Base-by-base conservation (phyloP, 2,888 invertebrate species). In the Lasioglossum vierecki region DNA sequence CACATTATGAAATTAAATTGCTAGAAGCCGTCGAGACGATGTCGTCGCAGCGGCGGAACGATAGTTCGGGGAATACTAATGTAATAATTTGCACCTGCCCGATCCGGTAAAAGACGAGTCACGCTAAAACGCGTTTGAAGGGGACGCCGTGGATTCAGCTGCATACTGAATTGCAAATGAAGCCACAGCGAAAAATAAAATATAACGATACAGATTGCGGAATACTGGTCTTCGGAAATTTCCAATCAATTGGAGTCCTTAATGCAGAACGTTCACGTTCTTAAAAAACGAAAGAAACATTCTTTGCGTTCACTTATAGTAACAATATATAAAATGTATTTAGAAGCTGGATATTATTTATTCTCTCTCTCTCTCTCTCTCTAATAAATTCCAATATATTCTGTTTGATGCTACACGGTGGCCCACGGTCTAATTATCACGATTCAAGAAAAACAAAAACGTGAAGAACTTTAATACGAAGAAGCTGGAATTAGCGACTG, bases 71-170 rank as follows among this genome's bases (percentile, higher is more conserved):
- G 35, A 70, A 66, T 44, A 15, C 11, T 49, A 75, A 74, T 63
- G 60, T 35, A 53, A 74, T 77, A 70, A 82, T 84, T 84, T 70
- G 84, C 83, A 84, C 83, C 83, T 84, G 83, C 49, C 41, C 70
- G 49, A 49, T n/a, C 39, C 30, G 41, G 44, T 26, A 41, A 49
- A 70, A 70, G 66, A 60, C 70, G 71, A 83, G 77, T 70, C 74
- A 35, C 18, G 41, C 26, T 53, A 49, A 82, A 82, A 78, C 18
- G 41, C 60, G 39, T 30, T 44, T 30, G 44, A 68, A 26, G 18
- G 15, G 71, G 9, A 72, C 30, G 41, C n/a, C 46, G 41, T 0
- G 68, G 70, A 70, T 78, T 83, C 83, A 82, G 84, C 83, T 82
- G 83, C 83, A 3, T 26, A 8, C 73, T 78, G 83, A 82, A 84